These are phyloP conservation scores for Strix uralensis DNA, from an alignment of 2,113 vertebrate species.

Conservation along the genomic window DNA sequence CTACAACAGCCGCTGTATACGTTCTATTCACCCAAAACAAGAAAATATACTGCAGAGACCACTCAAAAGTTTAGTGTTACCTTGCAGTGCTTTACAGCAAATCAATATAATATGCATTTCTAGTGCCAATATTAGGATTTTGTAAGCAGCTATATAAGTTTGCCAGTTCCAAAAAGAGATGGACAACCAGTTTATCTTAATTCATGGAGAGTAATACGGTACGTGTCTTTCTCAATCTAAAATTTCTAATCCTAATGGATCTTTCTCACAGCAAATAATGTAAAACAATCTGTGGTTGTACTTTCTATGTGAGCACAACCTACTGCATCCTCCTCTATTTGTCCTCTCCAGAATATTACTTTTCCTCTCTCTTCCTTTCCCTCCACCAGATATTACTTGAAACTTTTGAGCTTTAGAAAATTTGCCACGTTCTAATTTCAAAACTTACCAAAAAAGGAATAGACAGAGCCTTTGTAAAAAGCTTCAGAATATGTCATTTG, in stretches of 20 bases:
- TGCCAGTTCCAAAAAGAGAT: not conserved
- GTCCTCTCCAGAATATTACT: not conserved
- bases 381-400: not conserved
- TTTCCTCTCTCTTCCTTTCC: not conserved
- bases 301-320: not conserved
- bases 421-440: not conserved
- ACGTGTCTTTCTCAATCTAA: not conserved
- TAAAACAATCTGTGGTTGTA: not conserved
- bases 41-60: conserved; percentile 71
- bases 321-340: not conserved
- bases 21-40: conserved; percentile 58
- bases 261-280: not conserved
- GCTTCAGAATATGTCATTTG: not conserved
- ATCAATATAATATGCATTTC: conserved; percentile 8
- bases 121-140: not conserved
- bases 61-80: conserved; percentile 62
- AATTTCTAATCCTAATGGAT: not conserved
- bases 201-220: not conserved
- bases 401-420: not conserved
- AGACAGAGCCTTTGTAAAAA: not conserved
- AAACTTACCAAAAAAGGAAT: not conserved
- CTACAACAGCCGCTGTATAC: conserved; percentile 33
- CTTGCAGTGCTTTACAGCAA: conserved; percentile 31
- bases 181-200: not conserved
- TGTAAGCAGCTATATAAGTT: not conserved